Conservation (phyloP, 2,797 vertebrate species). For the Coregonus ussuriensis region DNA sequence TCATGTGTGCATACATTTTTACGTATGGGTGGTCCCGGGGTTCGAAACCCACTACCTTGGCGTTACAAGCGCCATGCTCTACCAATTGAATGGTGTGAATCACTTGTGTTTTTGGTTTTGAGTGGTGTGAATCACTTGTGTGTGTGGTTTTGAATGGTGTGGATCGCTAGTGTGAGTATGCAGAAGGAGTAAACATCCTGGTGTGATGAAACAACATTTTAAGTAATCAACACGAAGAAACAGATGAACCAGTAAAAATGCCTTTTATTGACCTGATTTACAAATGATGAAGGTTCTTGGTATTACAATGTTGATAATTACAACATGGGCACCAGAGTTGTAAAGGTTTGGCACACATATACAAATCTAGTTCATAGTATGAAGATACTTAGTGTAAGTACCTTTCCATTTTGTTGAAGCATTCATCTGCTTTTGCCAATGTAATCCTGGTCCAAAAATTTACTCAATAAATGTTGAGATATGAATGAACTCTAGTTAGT, state of each 20-base stretch:
- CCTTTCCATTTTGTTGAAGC: background rate
- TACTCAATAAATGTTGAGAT: background rate
- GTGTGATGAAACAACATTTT: background rate
- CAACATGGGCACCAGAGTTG: conserved; percentile 16
- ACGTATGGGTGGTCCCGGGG: too few species aligned
- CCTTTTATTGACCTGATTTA: conserved; percentile 20
- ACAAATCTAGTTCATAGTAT: conserved; percentile 9
- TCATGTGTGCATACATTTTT: too few species aligned
- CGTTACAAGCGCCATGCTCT: too few species aligned
- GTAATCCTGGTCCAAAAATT: background rate
- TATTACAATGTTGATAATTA: conserved; percentile 29
- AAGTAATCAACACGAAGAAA: conserved; percentile 6
- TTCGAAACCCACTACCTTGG: too few species aligned
- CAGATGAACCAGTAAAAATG: conserved; percentile 10
- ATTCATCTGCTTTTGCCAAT: background rate
- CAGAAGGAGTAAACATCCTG: conserved; percentile 16
- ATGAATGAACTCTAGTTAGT: background rate
- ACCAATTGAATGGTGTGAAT: too few species aligned
- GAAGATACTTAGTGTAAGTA: background rate
- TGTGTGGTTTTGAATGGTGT: too few species aligned
- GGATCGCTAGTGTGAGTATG: too few species aligned
- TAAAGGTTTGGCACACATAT: conserved; percentile 5
- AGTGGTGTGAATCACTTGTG: too few species aligned
- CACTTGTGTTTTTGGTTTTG: too few species aligned
- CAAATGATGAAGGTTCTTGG: conserved; percentile 32